Percentiles rank a stretch among this genome's conserved stretches.
Conservation (phyloP, 2,113 vertebrate species). For the Tachuris rubrigastra region DNA sequence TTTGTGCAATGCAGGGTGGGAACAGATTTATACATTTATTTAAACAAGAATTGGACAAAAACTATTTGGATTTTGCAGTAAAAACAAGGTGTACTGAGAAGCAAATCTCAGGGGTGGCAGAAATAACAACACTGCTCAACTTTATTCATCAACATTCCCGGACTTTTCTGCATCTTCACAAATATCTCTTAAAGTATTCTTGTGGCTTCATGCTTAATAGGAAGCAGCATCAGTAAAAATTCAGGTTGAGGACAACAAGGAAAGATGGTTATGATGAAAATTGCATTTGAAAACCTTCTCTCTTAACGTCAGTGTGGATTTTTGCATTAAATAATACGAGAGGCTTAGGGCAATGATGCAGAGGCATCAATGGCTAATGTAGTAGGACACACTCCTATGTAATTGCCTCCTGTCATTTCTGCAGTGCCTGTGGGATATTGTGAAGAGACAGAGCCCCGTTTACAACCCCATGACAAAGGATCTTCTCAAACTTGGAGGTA, state of each 20-base stretch:
- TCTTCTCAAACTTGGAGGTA: background rate
- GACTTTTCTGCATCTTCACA: background rate
- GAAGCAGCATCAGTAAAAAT: conserved; percentile 36
- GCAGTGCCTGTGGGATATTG: background rate
- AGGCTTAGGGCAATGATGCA: background rate
- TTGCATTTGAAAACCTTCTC: conserved; percentile 52
- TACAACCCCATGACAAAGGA: background rate
- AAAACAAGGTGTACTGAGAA: background rate
- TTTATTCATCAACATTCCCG: background rate
- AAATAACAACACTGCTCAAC: background rate
- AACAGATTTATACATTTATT: background rate
- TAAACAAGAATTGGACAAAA: background rate
- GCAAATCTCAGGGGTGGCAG: background rate
- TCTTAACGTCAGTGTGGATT: conserved; percentile 2
- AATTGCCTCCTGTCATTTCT: conserved; percentile 34
- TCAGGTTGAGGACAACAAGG: background rate
- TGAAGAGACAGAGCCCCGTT: background rate
- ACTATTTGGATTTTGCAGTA: background rate
- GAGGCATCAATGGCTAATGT: conserved; percentile 24
- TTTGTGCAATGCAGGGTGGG: background rate
- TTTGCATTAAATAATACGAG: background rate
- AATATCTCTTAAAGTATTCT: background rate
- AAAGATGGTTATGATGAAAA: conserved; percentile 42
- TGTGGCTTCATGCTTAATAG: background rate
- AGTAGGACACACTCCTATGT: background rate